Conservation (phyloP, 1,140 invertebrate genomes). For the Subanguina moxae region DNA sequence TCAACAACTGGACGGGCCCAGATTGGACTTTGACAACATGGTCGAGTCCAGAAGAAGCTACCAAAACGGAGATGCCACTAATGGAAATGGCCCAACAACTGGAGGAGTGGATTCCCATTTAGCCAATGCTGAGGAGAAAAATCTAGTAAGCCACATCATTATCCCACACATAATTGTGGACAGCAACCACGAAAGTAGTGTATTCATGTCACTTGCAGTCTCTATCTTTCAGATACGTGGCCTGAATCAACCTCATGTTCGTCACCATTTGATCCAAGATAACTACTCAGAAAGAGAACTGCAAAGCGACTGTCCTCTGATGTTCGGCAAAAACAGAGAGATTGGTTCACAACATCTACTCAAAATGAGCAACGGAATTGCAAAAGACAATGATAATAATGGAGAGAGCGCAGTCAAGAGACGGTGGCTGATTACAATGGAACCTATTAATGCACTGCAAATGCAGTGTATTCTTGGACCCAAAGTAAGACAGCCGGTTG, state of each 20-base stretch:
- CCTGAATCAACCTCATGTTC: no score
- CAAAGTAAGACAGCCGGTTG: slow-evolving; percentile 22
- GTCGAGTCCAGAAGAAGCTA: slow-evolving; percentile 2
- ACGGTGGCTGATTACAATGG: slow-evolving; percentile 53
- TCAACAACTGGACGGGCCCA: neutral
- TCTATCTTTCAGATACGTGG: no score
- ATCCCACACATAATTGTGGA: no score
- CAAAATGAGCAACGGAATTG: neutral
- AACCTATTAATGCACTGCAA: slow-evolving; percentile 45
- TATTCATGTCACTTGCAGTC: no score
- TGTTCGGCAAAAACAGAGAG: no score
- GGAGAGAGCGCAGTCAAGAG: slow-evolving; percentile 20
- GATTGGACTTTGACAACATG: no score
- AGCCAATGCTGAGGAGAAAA: neutral
- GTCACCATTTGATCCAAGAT: no score
- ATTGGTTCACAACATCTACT: neutral
- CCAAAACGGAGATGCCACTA: neutral
- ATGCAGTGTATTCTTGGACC: slow-evolving; percentile 45
- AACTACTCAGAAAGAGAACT: no score
- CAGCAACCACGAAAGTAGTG: no score
- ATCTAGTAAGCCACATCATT: no score
- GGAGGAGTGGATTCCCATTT: neutral
- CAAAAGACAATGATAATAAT: neutral
- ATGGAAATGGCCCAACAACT: neutral
- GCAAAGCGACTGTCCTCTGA: no score